These are phyloP conservation scores for Bombus breviceps DNA, from an alignment of 1,140 invertebrate species.

Conservation along the genomic window DNA sequence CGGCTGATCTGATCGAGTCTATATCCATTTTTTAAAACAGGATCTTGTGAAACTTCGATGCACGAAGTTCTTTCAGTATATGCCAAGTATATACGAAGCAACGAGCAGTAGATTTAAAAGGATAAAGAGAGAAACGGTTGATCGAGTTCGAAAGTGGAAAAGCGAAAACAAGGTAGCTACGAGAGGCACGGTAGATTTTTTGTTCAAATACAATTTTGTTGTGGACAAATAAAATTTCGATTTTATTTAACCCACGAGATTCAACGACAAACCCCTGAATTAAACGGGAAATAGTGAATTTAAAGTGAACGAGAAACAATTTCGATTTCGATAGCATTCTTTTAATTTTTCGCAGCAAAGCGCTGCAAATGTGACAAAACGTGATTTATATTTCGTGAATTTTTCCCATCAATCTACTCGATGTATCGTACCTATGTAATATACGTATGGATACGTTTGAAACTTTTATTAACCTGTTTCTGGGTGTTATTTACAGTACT, in stretches of 20 bases:
- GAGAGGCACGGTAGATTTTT: not conserved
- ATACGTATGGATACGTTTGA: not conserved
- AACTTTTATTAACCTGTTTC: not conserved
- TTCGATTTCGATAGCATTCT: not conserved
- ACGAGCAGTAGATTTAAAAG: not conserved
- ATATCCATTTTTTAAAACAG: slow-evolving; percentile 12
- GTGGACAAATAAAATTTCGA: not conserved
- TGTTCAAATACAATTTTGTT: not conserved
- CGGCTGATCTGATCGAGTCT: not conserved
- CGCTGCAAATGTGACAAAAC: not conserved
- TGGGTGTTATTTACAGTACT: not conserved
- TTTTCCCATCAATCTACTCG: not conserved
- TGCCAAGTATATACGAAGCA: not conserved
- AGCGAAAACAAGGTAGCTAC: not conserved
- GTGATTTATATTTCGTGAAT: slow-evolving; percentile 1
- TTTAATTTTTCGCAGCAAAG: not conserved
- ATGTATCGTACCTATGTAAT: no score
- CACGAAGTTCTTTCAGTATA: not conserved
- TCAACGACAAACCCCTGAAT: not conserved
- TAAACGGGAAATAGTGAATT: not conserved
- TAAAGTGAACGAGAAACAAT: not conserved
- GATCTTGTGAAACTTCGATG: not conserved
- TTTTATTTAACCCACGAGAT: not conserved
- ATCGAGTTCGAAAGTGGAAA: slow-evolving; percentile 9
- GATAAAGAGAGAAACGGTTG: not conserved